Base-by-base conservation (phyloP, 2,113 vertebrate species). In the Malaclemys terrapin region DNA sequence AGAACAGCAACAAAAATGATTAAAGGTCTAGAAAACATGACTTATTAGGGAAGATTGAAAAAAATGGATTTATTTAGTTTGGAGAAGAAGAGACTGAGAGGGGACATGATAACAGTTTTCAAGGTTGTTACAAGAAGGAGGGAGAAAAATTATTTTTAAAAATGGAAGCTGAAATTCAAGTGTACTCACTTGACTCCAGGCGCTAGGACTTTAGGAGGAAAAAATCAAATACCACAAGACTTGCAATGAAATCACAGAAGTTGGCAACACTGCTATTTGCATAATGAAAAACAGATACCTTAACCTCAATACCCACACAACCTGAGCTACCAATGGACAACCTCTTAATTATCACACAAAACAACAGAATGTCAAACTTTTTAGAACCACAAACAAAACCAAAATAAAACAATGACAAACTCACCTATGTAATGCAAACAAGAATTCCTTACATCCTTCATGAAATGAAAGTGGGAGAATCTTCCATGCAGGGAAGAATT, bases 311-410 rank as follows among this genome's bases (percentile, higher is more conserved):
- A 80, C 38, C 69, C 84, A 79, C 19, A 53, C 72, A 89, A 87
- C 11, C 45, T 50, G 62, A 94, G 62, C 78, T 29, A 49, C 50
- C 91, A 76, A 85, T 57, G 89, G 3, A 56, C 87, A 84, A 24
- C 82, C 59, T 25, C 89, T 80, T 85, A 92, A 80, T 65, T 84
- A 90, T 35, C 59, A 62, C 29, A 57, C 59, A 50, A 88, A 35
- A 94, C 81, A 82, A 45, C 90, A 95, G 90, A 56, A 80, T 81
- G 90, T 84, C 89, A 96, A 91, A 62, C 95, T 78, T 88, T 92
- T 82, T 88, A 53, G 80, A 94, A 91, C 45, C 25, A 50, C 4
- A 86, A 84, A 72, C 62, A 82, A 89, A 91, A 50, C 59, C 38
- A 11, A 20, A 52, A n/a, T n/a, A 52, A 93, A 87, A 91, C 29